Conservation (phyloP, 2,888 invertebrate species). For the Nasonovia ribisnigri region DNA sequence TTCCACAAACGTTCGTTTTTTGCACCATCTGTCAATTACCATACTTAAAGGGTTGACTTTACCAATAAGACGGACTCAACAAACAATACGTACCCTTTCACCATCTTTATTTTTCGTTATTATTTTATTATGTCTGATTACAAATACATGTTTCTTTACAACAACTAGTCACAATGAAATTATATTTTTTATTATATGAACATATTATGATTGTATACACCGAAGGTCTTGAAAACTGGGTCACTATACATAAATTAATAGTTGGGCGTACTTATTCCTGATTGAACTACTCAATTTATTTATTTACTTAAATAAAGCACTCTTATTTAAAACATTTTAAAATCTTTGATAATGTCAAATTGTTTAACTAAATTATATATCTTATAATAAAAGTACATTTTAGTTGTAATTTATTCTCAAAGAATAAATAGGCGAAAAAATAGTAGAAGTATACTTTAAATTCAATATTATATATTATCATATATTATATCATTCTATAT, state of each 20-base stretch:
- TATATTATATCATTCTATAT: no score
- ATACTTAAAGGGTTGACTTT: conserved; percentile 12
- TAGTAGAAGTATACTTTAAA: not conserved
- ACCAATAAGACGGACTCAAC: not conserved
- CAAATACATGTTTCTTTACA: not conserved
- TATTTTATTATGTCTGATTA: not conserved
- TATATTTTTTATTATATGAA: not conserved
- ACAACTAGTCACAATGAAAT: not conserved
- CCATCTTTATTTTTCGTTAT: not conserved
- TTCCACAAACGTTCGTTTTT: not conserved
- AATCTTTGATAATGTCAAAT: not conserved
- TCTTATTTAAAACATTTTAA: not conserved
- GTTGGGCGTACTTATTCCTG: not conserved
- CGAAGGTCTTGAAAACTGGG: not conserved
- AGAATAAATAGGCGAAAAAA: not conserved
- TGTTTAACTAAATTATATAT: not conserved
- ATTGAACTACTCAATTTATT: not conserved
- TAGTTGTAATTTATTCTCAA: not conserved
- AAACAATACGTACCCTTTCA: not conserved
- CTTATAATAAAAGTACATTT: not conserved
- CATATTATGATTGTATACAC: not conserved
- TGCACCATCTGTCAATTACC: not conserved
- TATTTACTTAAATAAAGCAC: not conserved
- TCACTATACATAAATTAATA: not conserved
- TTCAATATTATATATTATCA: not conserved